Evolutionary conservation across 2,797 vertebrate species (phyloP).

Genomic region (Zenarchopterus dispar): DNA sequence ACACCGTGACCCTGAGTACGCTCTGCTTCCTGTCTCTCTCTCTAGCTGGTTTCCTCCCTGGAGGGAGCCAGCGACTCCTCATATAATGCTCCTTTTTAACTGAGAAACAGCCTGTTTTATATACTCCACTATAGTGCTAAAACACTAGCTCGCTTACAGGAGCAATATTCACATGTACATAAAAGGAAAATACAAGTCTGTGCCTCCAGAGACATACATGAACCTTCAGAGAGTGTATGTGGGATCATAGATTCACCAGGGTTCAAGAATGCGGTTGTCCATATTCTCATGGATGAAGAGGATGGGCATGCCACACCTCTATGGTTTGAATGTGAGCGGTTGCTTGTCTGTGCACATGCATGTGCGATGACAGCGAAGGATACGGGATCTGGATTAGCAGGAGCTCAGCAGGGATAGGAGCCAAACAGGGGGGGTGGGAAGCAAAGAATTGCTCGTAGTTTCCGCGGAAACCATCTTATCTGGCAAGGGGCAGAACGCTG

Average conservation of each 20-base stretch:
- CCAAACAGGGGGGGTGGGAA: constrained; percentile 43
- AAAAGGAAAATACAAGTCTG: constrained; percentile 8
- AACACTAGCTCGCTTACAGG: constrained; percentile 16
- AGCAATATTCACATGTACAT: constrained; percentile 20
- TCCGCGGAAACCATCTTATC: constrained; percentile 77
- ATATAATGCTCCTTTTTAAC: constrained; percentile 69
- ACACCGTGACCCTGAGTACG: constrained; percentile 75
- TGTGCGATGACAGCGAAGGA: constrained; percentile 37
- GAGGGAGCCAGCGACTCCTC: constrained; percentile 68
- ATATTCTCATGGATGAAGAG: constrained; percentile 50
- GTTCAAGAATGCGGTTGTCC: constrained; percentile 48
- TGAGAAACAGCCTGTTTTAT: constrained; percentile 64
- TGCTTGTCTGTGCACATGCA: constrained; percentile 23
- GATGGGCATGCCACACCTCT: constrained; percentile 28
- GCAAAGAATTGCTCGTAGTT: constrained; percentile 49
- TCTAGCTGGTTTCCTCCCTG: constrained; percentile 73
- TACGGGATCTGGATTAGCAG: constrained; percentile 63
- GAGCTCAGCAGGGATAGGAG: constrained; percentile 43
- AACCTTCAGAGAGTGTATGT: constrained; percentile 30
- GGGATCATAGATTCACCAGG: constrained; percentile 15
- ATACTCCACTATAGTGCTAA: constrained; percentile 44
- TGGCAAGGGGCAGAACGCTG: constrained; percentile 63
- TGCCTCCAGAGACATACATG: constrained; percentile 8
- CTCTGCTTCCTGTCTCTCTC: constrained; percentile 76
- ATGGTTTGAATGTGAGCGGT: constrained; percentile 23